Evolutionary conservation across 2,113 vertebrate genomes (phyloP), one percentile per base, ranked within the genome.

Genomic region (Pteruthius melanotis): DNA sequence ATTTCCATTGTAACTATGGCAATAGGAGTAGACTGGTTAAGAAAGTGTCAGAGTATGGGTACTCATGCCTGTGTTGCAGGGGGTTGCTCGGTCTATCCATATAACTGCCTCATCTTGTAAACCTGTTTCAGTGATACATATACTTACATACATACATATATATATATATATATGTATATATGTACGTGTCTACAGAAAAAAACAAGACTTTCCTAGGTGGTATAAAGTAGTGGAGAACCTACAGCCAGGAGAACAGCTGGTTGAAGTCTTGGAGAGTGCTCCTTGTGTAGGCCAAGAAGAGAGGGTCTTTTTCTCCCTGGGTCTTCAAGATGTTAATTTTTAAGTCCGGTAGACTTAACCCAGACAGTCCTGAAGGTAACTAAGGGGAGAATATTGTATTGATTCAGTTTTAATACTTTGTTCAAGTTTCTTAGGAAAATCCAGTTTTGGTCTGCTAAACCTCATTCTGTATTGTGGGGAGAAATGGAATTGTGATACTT

Each of bases 1-100:
- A 47, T 68, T 94, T 91, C 74, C 75, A 31, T 64, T 87, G 84
- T 85, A 95, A 87, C 90, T 84, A 82, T 91, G 87, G 87, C 92
- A 82, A 68, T 95, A 9, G 35, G 33, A 89, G 40, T 44, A 75
- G 77, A 54, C 33, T 33, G 59, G 42, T 42, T 83, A 84, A 66
- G 72, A 35, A 81, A 81, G 64, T 33, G 4, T 15, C 59, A 21
- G 31, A 15, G 30, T 42, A 1, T 27, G 14, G 60, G 37, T 74
- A 18, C 54, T 92, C 13, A 5, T 33, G 54, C 13, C 54, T 72
- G 26, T 44, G 13, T 53, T 74, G 18, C 42, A 30, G 35, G 59
- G 37, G 50, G 15, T 50, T 91, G n/a, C 31, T 84, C 1, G 1
- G 16, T 87, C 9, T 21, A n/a, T 68, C 30, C 16, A 2, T 30